Conservation (phyloP, 2,113 vertebrate species). For the Irena cyanogastra region DNA sequence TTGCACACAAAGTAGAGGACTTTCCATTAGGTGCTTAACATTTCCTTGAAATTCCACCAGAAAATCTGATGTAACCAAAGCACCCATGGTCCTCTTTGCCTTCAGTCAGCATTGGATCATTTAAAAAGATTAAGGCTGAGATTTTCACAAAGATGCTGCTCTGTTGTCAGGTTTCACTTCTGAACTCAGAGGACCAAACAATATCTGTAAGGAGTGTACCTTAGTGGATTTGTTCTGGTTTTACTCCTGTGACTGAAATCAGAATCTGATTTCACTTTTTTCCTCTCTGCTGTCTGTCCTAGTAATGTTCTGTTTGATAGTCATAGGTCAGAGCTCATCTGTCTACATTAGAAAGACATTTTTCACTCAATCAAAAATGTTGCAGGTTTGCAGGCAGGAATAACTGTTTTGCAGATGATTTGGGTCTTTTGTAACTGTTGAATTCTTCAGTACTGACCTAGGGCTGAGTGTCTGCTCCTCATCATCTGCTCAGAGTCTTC, state of each 20-base stretch:
- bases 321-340: not conserved
- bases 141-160: not conserved
- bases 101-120: not conserved
- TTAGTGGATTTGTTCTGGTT: not conserved
- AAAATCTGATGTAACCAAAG: not conserved
- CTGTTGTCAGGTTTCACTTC: not conserved
- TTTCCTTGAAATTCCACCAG: not conserved
- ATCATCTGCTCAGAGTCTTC: not conserved
- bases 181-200: not conserved
- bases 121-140: not conserved
- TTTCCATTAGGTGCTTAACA: accelerated
- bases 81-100: not conserved
- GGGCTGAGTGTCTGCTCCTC: not conserved
- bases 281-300: not conserved
- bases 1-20: not conserved
- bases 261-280: not conserved
- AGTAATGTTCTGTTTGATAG: slow-evolving; percentile 3
- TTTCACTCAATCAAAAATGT: slow-evolving; percentile 1
- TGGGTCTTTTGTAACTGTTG: not conserved
- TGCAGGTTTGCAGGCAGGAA: not conserved
- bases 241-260: not conserved
- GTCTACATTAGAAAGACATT: not conserved
- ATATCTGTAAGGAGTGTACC: not conserved
- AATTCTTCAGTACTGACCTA: not conserved
- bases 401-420: not conserved